Evolutionary conservation across 2,888 invertebrate genomes (phyloP).

Genomic region (Eristalis intricaria): DNA sequence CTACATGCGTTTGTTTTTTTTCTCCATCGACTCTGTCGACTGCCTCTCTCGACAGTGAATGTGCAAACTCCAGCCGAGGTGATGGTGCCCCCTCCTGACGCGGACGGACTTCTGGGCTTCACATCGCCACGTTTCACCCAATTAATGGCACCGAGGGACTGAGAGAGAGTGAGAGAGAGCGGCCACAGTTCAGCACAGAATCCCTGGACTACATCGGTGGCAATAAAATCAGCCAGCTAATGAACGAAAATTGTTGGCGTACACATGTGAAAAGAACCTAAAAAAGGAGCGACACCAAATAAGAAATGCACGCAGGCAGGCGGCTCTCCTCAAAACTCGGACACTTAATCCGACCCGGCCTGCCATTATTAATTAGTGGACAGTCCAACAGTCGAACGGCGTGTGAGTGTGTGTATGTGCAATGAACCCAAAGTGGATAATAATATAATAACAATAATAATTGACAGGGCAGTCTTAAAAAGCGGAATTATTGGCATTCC

Average conservation of each 20-base stretch:
- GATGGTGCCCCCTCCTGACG: conserved; percentile 17
- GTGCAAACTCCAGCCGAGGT: conserved; percentile 30
- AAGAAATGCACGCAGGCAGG: neutral
- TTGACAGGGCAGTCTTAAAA: conserved; percentile 69
- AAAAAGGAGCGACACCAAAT: neutral
- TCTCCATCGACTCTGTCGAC: neutral
- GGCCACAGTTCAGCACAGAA: neutral
- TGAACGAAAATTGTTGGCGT: conserved; percentile 62
- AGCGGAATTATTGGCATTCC: conserved; percentile 62
- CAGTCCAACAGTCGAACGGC: neutral
- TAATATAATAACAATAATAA: conserved; percentile 69
- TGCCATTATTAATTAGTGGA: conserved; percentile 67
- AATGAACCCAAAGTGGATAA: conserved; percentile 68
- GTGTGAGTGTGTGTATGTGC: conserved; percentile 22
- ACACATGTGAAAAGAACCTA: conserved; percentile 11
- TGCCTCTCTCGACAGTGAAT: neutral
- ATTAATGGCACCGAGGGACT: conserved; percentile 19
- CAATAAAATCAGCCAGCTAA: conserved; percentile 53
- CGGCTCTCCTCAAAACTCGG: conserved; percentile 48
- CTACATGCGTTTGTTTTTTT: conserved; percentile 9
- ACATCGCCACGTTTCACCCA: conserved; percentile 27
- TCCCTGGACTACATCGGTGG: conserved; percentile 3
- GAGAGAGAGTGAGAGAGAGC: neutral
- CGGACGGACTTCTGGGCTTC: conserved; percentile 41
- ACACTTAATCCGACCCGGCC: conserved; percentile 53